A percentile compares a stretch with the other conserved stretches of the same genome.
Conservation (phyloP, 2,888 invertebrate genomes). For the Marasmarcha lunaedactyla region DNA sequence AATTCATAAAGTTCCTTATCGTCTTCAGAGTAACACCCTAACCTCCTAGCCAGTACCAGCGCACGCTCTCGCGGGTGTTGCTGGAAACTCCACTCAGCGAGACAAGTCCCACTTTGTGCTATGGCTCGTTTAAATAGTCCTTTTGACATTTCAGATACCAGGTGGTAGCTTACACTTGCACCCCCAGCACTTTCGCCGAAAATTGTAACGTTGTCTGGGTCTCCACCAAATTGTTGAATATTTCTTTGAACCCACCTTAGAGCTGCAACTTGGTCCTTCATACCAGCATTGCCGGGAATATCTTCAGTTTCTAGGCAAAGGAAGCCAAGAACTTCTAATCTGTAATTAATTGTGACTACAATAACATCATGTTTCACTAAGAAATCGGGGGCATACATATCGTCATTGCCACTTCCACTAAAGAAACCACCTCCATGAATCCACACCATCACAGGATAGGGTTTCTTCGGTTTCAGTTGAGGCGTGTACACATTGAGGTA, state of each 20-base stretch:
- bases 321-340: constrained; percentile 30
- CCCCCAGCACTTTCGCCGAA: constrained; percentile 37
- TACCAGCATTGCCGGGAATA: constrained; percentile 34
- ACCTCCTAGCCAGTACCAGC: constrained; percentile 18
- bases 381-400: constrained; percentile 27
- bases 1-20: constrained; percentile 20
- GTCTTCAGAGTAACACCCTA: constrained; percentile 21
- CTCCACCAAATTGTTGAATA: constrained; percentile 28
- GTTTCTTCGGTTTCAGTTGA: constrained; percentile 21
- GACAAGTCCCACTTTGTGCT: constrained; percentile 74
- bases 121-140: constrained; percentile 53
- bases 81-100: constrained; percentile 61
- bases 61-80: constrained; percentile 52
- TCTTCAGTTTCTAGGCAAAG: constrained; percentile 27
- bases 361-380: constrained; percentile 26
- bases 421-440: constrained; percentile 29
- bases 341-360: constrained; percentile 31
- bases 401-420: constrained; percentile 25
- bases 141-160: constrained; percentile 38
- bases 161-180: constrained; percentile 25
- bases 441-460: constrained; percentile 44
- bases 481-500: constrained; percentile 52
- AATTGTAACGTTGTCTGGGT: constrained; percentile 30
- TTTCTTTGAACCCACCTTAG: constrained; percentile 31
- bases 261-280: constrained; percentile 36